A percentile compares a stretch with the other conserved stretches of the same genome.
phyloP scores from a whole-genome alignment of 2,113 vertebrate species.

The Apodemus sylvaticus region DNA sequence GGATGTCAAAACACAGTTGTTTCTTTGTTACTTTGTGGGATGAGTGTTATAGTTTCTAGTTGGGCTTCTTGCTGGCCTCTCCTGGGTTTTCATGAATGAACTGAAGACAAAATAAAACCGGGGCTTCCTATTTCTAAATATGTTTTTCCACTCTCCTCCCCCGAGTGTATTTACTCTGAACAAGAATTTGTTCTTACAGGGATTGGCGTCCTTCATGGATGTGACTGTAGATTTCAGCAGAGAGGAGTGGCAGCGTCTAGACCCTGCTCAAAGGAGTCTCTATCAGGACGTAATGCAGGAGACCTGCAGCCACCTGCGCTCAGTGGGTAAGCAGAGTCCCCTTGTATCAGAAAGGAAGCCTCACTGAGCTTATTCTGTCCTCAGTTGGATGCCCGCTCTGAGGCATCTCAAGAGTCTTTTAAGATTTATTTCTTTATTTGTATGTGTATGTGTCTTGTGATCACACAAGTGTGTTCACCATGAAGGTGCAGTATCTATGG shows the following conservation, averaged over 20 bases:
- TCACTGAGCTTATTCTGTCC: not conserved
- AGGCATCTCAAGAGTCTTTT: not conserved
- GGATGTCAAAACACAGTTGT: no score
- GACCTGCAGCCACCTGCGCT: conserved; percentile 69
- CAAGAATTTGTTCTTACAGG: conserved; percentile 58
- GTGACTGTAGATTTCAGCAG: conserved; percentile 74
- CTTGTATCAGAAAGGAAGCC: not conserved
- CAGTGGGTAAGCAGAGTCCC: conserved; percentile 59
- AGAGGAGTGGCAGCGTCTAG: conserved; percentile 73
- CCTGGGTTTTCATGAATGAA: not conserved
- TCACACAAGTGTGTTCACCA: not conserved
- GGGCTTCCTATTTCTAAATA: not conserved
- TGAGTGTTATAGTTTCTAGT: not conserved
- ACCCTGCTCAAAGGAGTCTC: conserved; percentile 66
- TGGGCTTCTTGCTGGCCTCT: not conserved
- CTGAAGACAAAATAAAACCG: not conserved
- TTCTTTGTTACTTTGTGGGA: no score
- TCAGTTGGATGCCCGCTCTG: not conserved
- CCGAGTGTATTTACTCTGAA: conserved; percentile 39
- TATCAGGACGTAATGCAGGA: conserved; percentile 76
- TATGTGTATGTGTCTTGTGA: not conserved
- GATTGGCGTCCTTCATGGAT: conserved; percentile 68
- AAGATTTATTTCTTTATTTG: not conserved
- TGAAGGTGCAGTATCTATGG: not conserved
- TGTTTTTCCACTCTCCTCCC: not conserved